Evolutionary conservation across 2,113 vertebrate species (phyloP), one percentile per base, ranked within the genome.

Genomic region (Laterallus jamaicensis): DNA sequence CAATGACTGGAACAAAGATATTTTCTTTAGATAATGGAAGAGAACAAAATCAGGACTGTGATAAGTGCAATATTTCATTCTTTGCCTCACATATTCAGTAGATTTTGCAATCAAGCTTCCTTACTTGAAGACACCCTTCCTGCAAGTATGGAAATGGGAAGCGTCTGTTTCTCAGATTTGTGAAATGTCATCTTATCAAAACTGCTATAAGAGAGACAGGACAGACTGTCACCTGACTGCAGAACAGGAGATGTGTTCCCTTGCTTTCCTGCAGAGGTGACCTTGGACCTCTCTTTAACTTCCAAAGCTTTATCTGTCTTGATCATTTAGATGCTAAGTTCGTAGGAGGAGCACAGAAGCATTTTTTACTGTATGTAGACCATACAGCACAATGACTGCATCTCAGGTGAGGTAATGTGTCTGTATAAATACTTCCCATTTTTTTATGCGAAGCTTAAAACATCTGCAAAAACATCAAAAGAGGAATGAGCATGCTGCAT

Each of bases 321-420:
- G 73, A 82, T 88, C 82, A 91, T 93, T 95, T 88, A 82, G 88
- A 92, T 84, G 83, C 73, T 89, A 64, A 94, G 69, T 93, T 93
- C 11, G 7, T 73, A 78, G 62, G 77, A 90, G 80, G 69, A 89
- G 86, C 39, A 84, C 69, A 88, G 66, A 55, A 91, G 35, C 13
- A n/a, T 75, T 90, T 94, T 94, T 92, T 93, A 12, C 32, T 62
- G 24, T 79, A 82, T 79, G 66, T 90, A 92, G 40, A 90, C 35
- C 1, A 1, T 52, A 52, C 39, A 80, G 60, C 76, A 88, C 64
- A 88, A 82, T 44, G 56, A 75, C 70, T 92, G 80, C 42, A 78
- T 68, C 54, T 91, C 92, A 92, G 88, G 88, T 90, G 77, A 94
- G 80, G 69, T 86, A 95, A 95, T 71, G 54, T 79, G 44, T 49